Base-by-base conservation (phyloP, 2,113 vertebrate species). In the Anolis carolinensis region DNA sequence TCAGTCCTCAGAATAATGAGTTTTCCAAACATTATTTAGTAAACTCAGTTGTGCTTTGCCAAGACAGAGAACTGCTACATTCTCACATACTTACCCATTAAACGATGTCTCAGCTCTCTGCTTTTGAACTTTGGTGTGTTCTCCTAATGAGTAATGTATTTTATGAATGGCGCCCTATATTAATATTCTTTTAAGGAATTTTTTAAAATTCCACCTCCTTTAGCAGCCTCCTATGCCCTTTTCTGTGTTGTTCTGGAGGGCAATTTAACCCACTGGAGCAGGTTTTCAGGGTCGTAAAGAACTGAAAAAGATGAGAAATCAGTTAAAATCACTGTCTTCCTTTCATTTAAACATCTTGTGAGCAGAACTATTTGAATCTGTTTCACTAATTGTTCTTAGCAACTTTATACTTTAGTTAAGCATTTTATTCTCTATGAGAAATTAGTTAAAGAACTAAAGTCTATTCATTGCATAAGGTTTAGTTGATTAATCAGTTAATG, bases 401-500 rank as follows among this genome's bases (percentile, higher is more conserved):
- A 68, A 11, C 39, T 59, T 59, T 59, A 16, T 59, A 14, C 85
- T 93, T 89, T 79, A 83, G 88, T 79, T 84, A 89, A 91, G 65
- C 14, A 78, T 81, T 89, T 83, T 71, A 73, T 16, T 81, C 72
- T 91, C 63, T 73, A 88, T 11, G 80, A 82, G 89, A 89, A n/a
- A 59, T 27, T 90, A 89, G 44, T 34, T 52, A 44, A 87, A 90
- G 34, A 90, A 80, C 73, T 83, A 80, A 89, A 32, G 65, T 70
- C n/a, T 70, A 18, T 70, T 70, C n/a, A 70, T 13, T 32, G 68
- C 32, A 32, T 70, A n/a, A 70, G 68, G n/a, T 32, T 70, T 70
- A 70, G 67, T 32, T 32, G 10, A 70, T 32, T 32, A 32, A 32
- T 70, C 30, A 32, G 14, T 70, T 10, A 70, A 70, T 32, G 9